A percentile compares a stretch with the other conserved stretches of the same genome.
These are phyloP conservation scores for Steinernema khuongi DNA, from an alignment of 1,140 invertebrate genomes.

Conservation along the genomic window DNA sequence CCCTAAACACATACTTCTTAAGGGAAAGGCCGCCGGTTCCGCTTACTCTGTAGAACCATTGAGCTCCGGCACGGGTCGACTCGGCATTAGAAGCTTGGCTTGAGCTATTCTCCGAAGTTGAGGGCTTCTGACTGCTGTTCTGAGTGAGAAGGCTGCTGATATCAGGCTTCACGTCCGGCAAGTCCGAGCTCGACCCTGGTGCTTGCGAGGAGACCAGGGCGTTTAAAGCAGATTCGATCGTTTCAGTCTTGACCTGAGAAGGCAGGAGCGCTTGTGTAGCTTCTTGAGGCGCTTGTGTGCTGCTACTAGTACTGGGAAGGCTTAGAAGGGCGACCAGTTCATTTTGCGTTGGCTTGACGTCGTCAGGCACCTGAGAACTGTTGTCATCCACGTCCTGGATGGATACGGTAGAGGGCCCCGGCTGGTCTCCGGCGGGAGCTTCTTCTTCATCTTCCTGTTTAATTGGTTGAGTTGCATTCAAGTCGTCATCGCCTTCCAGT, in stretches of 20 bases:
- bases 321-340: background rate
- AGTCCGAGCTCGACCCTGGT: background rate
- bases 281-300: background rate
- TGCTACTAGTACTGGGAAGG: background rate
- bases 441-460: background rate
- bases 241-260: background rate
- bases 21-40: too few relatives aligned
- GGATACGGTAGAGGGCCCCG: background rate
- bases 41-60: background rate
- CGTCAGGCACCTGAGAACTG: background rate
- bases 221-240: background rate
- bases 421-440: too few relatives aligned
- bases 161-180: background rate
- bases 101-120: background rate
- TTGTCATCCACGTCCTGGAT: background rate
- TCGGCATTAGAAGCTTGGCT: too few relatives aligned
- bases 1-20: background rate
- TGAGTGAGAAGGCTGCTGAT: background rate
- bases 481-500: background rate
- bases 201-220: background rate
- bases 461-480: background rate
- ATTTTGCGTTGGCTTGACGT: background rate
- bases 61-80: background rate
- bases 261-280: background rate
- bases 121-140: background rate